Evolutionary conservation across 2,888 invertebrate species (phyloP).

Genomic region (Tricholauxania praeusta): DNA sequence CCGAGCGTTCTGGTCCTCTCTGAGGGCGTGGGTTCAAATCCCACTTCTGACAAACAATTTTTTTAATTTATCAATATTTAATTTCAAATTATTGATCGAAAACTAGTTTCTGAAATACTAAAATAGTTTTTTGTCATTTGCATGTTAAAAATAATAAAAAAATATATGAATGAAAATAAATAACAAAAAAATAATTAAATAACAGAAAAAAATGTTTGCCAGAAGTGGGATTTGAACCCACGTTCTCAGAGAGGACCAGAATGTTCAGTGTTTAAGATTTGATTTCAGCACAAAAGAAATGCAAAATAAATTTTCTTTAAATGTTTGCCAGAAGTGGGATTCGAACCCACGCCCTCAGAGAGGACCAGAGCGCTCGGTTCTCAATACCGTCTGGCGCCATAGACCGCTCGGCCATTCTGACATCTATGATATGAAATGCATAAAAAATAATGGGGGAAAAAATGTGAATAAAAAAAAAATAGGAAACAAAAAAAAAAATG

Average conservation of each 20-base stretch:
- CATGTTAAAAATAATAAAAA: neutral
- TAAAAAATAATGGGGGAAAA: too few relatives aligned
- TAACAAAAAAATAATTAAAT: slow-evolving; percentile 1
- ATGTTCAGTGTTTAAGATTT: too few relatives aligned
- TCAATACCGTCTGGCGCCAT: too few relatives aligned
- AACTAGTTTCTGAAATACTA: neutral
- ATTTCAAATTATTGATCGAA: neutral
- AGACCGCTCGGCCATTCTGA: too few relatives aligned
- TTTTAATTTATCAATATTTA: slow-evolving; percentile 8
- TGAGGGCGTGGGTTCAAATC: slow-evolving; percentile 37
- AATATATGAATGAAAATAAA: too few relatives aligned
- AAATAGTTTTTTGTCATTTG: too few relatives aligned
- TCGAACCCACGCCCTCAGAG: slow-evolving; percentile 64
- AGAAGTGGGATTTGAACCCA: too few relatives aligned
- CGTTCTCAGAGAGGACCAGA: too few relatives aligned
- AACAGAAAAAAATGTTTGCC: slow-evolving; percentile 4
- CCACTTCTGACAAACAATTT: slow-evolving; percentile 37
- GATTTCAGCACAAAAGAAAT: too few relatives aligned
- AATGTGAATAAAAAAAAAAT: neutral
- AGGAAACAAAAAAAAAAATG: slow-evolving; percentile 6
- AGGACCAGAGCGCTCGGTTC: too few relatives aligned
- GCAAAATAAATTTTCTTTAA: too few relatives aligned
- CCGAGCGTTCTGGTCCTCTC: slow-evolving; percentile 36
- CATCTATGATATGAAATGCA: too few relatives aligned
- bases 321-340: slow-evolving; percentile 67